Conservation (phyloP, 2,888 invertebrate species). For the Xiphydria camelus region DNA sequence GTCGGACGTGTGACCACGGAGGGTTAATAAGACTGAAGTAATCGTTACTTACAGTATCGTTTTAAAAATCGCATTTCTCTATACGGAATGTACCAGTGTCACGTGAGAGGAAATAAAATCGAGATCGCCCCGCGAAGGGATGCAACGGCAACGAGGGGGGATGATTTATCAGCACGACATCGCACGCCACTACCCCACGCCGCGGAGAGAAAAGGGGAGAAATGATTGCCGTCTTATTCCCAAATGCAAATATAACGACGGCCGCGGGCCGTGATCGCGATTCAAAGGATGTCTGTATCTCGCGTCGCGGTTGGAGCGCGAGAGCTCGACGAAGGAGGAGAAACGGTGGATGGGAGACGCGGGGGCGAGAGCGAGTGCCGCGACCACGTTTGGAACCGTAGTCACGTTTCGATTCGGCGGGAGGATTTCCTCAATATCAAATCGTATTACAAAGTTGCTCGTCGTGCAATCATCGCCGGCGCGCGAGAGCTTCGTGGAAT, state of each 20-base stretch:
- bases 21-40: no score
- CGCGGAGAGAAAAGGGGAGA: not conserved
- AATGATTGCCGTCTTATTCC: conserved; percentile 1
- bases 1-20: no score
- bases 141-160: no score
- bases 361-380: conserved; percentile 2
- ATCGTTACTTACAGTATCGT: no score
- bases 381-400: conserved; percentile 7
- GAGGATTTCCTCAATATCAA: conserved; percentile 30
- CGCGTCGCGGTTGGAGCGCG: conserved; percentile 40
- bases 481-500: not conserved
- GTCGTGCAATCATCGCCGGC: not conserved
- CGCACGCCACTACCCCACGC: no score
- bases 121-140: no score
- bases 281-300: conserved; percentile 44
- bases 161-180: no score
- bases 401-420: conserved; percentile 26
- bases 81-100: no score
- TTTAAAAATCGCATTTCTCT: no score
- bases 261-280: not conserved
- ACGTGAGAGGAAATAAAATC: no score
- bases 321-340: conserved; percentile 33
- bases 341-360: conserved; percentile 1
- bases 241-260: not conserved
- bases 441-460: conserved; percentile 28